These are phyloP conservation scores for Caenorhabditis virilis DNA, from an alignment of 2,888 invertebrate genomes.

Conservation along the genomic window DNA sequence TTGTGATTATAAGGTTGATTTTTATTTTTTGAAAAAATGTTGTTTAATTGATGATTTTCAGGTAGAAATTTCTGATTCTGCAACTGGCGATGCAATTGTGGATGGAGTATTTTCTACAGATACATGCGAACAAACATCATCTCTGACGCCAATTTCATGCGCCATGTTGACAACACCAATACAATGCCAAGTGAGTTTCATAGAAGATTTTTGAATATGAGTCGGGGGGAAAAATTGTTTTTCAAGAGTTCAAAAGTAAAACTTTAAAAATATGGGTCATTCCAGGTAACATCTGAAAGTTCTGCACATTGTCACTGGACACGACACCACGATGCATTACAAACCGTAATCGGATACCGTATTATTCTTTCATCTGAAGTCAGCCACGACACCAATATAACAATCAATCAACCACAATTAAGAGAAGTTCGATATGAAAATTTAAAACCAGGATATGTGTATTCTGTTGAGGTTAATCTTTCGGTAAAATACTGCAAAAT, in stretches of 20 bases:
- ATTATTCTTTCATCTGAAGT: constrained; percentile 41
- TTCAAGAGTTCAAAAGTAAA: too few relatives aligned
- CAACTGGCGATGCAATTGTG: constrained; percentile 22
- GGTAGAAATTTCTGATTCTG: constrained; percentile 8
- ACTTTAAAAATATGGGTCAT: too few relatives aligned
- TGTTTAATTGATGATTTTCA: constrained; percentile 5
- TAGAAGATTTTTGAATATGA: too few relatives aligned
- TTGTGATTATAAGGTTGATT: constrained; percentile 56
- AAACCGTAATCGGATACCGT: constrained; percentile 47
- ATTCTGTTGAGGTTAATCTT: constrained; percentile 42
- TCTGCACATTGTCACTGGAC: constrained; percentile 40
- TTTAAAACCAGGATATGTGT: constrained; percentile 38
- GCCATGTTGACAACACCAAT: constrained; percentile 37
- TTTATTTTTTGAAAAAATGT: constrained; percentile 2
- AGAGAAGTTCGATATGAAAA: constrained; percentile 40
- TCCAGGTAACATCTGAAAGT: constrained; percentile 23
- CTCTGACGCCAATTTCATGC: constrained; percentile 43
- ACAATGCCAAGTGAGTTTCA: constrained; percentile 29
- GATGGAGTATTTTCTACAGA: constrained; percentile 48
- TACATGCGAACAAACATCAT: constrained; percentile 47
- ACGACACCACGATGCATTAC: constrained; percentile 32
- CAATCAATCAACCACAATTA: constrained; percentile 48
- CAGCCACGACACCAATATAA: constrained; percentile 40
- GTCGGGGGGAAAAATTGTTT: too few relatives aligned
- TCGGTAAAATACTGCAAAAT: not conserved